phyloP scores from a whole-genome alignment of 2,113 vertebrate genomes.

The Pontoporia blainvillei region DNA sequence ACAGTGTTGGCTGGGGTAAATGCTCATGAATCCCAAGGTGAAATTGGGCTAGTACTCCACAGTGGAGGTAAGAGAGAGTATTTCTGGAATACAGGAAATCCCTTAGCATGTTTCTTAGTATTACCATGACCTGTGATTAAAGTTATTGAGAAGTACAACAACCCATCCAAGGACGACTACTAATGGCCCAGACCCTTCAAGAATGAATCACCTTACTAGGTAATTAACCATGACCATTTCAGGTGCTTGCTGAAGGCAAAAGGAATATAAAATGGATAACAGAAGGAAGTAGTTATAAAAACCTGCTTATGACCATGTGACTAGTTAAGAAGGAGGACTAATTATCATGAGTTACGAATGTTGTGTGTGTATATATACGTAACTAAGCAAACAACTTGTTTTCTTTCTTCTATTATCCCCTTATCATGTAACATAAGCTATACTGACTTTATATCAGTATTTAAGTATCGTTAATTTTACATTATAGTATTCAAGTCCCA shows the following conservation, averaged over 20 bases:
- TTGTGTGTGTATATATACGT: not conserved
- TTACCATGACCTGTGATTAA: not conserved
- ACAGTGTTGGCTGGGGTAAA: not conserved
- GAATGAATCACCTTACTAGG: not conserved
- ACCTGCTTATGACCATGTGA: not conserved
- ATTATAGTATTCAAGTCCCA: not conserved
- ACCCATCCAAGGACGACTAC: not conserved
- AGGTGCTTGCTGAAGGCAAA: not conserved
- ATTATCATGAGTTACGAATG: not conserved
- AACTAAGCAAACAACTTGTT: not conserved
- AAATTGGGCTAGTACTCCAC: not conserved
- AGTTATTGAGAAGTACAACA: not conserved
- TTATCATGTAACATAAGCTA: not conserved
- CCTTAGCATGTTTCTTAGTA: not conserved
- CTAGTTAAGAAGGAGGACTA: not conserved
- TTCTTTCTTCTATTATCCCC: not conserved
- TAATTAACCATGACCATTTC: not conserved
- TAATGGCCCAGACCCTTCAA: not conserved
- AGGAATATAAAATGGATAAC: not conserved
- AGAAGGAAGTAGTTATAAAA: not conserved
- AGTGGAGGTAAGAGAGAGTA: not conserved
- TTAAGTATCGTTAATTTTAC: not conserved
- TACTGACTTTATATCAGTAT: not conserved
- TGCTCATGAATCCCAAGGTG: not conserved
- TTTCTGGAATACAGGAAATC: not conserved